phyloP scores from a whole-genome alignment of 2,797 vertebrate species.

The Loriculus beryllinus region DNA sequence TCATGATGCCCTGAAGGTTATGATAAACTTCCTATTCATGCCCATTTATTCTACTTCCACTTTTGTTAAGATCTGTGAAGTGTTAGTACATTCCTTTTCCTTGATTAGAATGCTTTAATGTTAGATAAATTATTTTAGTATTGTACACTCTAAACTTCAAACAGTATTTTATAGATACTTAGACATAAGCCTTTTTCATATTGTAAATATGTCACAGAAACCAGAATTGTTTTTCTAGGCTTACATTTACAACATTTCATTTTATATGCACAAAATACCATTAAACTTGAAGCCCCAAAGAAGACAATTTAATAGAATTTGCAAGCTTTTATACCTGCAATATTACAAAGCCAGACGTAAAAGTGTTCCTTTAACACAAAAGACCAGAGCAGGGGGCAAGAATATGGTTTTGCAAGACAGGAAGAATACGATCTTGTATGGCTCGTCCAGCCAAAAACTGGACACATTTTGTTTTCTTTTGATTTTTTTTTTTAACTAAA shows the following conservation, averaged over 20 bases:
- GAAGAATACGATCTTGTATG: not conserved
- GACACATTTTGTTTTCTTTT: not conserved
- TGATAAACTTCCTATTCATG: not conserved
- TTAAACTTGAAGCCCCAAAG: conserved; percentile 48
- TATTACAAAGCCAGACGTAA: conserved; percentile 76
- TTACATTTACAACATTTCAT: conserved; percentile 79
- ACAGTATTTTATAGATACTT: conserved; percentile 55
- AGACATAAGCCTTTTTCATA: conserved; percentile 73
- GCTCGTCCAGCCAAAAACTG: not conserved
- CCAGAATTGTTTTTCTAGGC: conserved; percentile 77
- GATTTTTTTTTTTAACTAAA: not conserved
- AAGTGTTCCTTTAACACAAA: conserved; percentile 73
- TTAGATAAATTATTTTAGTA: not conserved
- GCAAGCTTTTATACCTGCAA: conserved; percentile 77
- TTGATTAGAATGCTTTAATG: not conserved
- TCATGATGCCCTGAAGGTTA: not conserved
- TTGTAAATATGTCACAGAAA: conserved; percentile 74
- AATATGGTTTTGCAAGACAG: not conserved
- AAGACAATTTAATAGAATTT: conserved; percentile 59
- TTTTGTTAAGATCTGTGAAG: not conserved
- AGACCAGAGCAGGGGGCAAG: accelerated
- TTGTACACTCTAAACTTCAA: conserved; percentile 63
- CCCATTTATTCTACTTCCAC: not conserved
- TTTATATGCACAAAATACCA: conserved; percentile 77
- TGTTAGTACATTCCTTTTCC: not conserved